phyloP scores from a whole-genome alignment of 2,888 invertebrate genomes.

The Stictocephala bisonia region DNA sequence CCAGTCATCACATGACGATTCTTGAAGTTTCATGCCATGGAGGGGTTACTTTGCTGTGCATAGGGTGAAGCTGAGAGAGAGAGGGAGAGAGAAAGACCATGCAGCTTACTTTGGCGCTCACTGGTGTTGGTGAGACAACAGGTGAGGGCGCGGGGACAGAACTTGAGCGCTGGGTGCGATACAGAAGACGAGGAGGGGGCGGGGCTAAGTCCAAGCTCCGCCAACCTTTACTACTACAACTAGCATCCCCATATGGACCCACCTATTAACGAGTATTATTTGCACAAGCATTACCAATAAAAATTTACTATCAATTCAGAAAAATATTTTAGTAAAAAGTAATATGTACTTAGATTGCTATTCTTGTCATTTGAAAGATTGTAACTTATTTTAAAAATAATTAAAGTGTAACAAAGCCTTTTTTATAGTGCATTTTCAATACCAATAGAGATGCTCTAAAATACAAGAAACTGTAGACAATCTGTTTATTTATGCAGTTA shows the following conservation, averaged over 20 bases:
- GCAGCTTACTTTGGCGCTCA: conserved; percentile 59
- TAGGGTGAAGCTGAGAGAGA: conserved; percentile 3
- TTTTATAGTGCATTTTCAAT: no score
- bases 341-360: no score
- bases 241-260: conserved; percentile 62
- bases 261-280: no score
- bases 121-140: conserved; percentile 46
- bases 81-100: conserved; percentile 14
- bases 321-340: no score
- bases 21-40: not conserved
- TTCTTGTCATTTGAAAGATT: no score
- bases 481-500: no score
- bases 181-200: conserved; percentile 67
- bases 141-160: conserved; percentile 68
- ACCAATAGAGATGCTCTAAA: no score
- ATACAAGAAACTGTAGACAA: no score
- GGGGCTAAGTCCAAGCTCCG: conserved; percentile 69
- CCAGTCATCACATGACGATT: conserved; percentile 35
- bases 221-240: conserved; percentile 65
- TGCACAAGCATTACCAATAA: no score
- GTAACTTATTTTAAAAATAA: no score
- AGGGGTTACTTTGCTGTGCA: not conserved
- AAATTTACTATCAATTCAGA: no score
- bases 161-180: conserved; percentile 73
- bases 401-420: no score